Percentiles rank a stretch among this genome's conserved stretches.
phyloP scores from a whole-genome alignment of 2,113 vertebrate genomes.

The Trichechus manatus region DNA sequence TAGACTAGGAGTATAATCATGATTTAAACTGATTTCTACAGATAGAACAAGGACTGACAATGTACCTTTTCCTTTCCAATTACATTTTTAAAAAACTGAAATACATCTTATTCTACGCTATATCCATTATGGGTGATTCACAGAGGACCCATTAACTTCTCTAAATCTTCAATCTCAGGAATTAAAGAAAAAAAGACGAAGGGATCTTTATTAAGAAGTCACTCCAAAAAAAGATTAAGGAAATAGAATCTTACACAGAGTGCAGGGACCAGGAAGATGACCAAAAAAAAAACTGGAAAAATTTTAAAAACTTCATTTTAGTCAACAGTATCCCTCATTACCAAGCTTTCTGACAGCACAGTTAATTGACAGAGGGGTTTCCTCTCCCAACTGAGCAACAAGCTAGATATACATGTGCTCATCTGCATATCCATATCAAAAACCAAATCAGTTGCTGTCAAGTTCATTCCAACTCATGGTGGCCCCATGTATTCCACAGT shows the following conservation, averaged over 20 bases:
- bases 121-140: neutral
- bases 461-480: neutral
- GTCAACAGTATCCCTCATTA: neutral
- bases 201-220: neutral
- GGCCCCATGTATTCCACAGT: neutral
- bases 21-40: conserved; percentile 52
- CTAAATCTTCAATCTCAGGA: neutral
- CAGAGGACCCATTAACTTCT: conserved; percentile 1
- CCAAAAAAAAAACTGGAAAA: neutral
- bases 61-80: conserved; percentile 44
- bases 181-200: neutral
- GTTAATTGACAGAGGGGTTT: neutral
- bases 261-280: neutral
- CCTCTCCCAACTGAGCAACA: neutral
- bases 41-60: conserved; percentile 36
- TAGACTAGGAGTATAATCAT: conserved; percentile 44
- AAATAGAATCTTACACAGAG: neutral
- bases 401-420: neutral
- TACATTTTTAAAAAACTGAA: neutral
- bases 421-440: neutral
- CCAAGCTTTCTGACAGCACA: neutral
- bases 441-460: neutral
- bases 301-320: neutral
- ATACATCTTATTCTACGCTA: conserved; percentile 47
- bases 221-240: neutral